Percentiles rank a stretch among this genome's conserved stretches.
phyloP scores from a whole-genome alignment of 1,140 invertebrate species.

The silkworm (Bombyx mori) region ASM3026992v2 NC_085112.1:9281001-9281500 shows the following conservation, averaged over 20 bases:
- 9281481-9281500: no score
- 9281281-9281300: slow-evolving; percentile 24
- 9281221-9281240: slow-evolving; percentile 52
- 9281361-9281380: no score
- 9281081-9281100: slow-evolving; percentile 24
- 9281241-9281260: slow-evolving; percentile 51
- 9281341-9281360: no score
- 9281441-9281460: no score
- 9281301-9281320: neutral
- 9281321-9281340: no score
- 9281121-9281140: slow-evolving; percentile 35
- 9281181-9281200: slow-evolving; percentile 40
- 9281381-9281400: no score
- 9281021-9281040: no score
- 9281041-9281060: no score
- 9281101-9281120: slow-evolving; percentile 46
- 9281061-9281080: neutral
- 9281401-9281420: no score
- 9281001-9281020: no score
- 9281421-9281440: no score
- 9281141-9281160: slow-evolving; percentile 67
- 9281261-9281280: slow-evolving; percentile 46
- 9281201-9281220: slow-evolving; percentile 68
- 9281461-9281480: no score
- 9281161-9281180: slow-evolving; percentile 60